phyloP scores from a whole-genome alignment of 2,888 invertebrate species.

The Campoplex nolae region DNA sequence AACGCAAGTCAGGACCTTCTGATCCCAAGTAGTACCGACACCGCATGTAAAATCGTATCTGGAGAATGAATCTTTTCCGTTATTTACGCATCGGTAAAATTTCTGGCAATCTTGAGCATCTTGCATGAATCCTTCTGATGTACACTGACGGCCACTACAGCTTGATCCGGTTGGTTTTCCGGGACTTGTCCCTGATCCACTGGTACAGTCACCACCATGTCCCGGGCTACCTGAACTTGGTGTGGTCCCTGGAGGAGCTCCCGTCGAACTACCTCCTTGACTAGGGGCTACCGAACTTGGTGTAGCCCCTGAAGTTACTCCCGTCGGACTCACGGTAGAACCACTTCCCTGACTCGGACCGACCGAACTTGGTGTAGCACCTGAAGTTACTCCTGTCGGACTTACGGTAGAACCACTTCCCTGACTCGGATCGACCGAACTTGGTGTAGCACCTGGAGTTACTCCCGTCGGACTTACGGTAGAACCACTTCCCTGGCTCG shows the following conservation, averaged over 20 bases:
- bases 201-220: background rate
- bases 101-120: slow-evolving; percentile 84
- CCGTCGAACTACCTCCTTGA: background rate
- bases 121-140: slow-evolving; percentile 55
- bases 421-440: background rate
- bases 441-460: background rate
- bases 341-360: background rate
- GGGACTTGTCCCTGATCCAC: background rate
- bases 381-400: background rate
- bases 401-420: background rate
- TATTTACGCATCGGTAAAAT: slow-evolving; percentile 87
- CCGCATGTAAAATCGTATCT: slow-evolving; percentile 88
- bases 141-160: slow-evolving; percentile 20
- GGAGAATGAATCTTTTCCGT: slow-evolving; percentile 85
- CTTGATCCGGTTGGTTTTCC: background rate
- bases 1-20: slow-evolving; percentile 87
- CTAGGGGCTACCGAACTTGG: background rate
- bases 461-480: background rate
- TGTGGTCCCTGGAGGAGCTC: background rate
- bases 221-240: background rate
- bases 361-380: background rate
- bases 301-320: background rate
- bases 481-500: background rate
- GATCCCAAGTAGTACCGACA: slow-evolving; percentile 90
- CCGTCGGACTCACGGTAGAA: background rate